A percentile compares a stretch with the other conserved stretches of the same genome.
phyloP scores from a whole-genome alignment of 1,140 invertebrate genomes.

The Halyomorpha halys region DNA sequence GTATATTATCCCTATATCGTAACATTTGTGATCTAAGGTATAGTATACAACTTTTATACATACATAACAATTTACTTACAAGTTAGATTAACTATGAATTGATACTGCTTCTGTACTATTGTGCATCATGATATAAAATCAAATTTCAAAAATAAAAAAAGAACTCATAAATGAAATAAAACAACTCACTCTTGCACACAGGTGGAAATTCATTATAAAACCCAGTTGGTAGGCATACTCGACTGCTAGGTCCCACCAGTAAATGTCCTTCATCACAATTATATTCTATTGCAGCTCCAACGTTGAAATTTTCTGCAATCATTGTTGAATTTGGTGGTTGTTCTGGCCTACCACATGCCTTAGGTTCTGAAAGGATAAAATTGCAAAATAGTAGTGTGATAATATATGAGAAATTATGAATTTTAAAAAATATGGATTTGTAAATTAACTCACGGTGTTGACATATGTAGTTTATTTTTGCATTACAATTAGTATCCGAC shows the following conservation, averaged over 20 bases:
- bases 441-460: constrained; percentile 70
- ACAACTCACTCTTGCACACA: constrained; percentile 75
- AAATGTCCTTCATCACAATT: constrained; percentile 75
- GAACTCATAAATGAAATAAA: neutral
- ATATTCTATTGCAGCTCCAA: constrained; percentile 78
- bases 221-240: constrained; percentile 79
- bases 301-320: constrained; percentile 59
- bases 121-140: too few relatives aligned
- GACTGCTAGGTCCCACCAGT: constrained; percentile 67
- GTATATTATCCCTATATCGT: neutral
- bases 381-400: neutral
- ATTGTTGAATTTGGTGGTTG: constrained; percentile 89
- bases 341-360: constrained; percentile 79
- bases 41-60: too few relatives aligned
- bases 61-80: too few relatives aligned
- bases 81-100: too few relatives aligned
- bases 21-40: too few relatives aligned
- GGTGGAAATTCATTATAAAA: constrained; percentile 91
- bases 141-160: too few relatives aligned
- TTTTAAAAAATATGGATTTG: neutral
- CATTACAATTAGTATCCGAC: constrained; percentile 83
- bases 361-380: constrained; percentile 53
- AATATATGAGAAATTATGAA: neutral
- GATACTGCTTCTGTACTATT: too few relatives aligned
- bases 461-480: constrained; percentile 81